phyloP scores from a whole-genome alignment of 2,113 vertebrate genomes.

The Polypterus bichir region DNA sequence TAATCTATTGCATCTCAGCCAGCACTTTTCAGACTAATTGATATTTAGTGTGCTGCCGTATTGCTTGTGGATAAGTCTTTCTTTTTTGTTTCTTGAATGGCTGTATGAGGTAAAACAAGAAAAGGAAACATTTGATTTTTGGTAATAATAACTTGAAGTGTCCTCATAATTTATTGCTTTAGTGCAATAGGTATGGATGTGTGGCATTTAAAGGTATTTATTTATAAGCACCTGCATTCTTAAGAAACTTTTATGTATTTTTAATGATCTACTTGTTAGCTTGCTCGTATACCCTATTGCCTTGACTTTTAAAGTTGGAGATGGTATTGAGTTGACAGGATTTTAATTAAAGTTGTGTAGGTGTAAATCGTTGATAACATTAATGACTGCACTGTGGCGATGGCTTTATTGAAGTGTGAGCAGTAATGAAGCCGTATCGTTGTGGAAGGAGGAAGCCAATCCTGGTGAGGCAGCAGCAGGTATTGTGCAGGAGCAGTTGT shows the following conservation, averaged over 20 bases:
- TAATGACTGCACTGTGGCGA: not conserved
- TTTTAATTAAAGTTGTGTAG: not conserved
- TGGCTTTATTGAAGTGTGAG: too few relatives aligned
- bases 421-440: too few relatives aligned
- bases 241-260: not conserved
- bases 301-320: not conserved
- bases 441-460: too few relatives aligned
- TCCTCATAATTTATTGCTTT: too few relatives aligned
- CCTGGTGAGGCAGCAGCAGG: too few relatives aligned
- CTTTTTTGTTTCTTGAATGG: too few relatives aligned
- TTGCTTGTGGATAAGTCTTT: too few relatives aligned
- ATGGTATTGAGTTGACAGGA: not conserved
- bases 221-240: not conserved
- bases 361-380: not conserved
- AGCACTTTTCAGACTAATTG: too few relatives aligned
- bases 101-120: not conserved
- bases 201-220: not conserved
- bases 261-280: not conserved
- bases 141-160: too few relatives aligned
- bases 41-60: too few relatives aligned
- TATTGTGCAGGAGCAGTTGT: too few relatives aligned
- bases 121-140: not conserved
- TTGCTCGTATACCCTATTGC: not conserved
- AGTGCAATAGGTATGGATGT: not conserved
- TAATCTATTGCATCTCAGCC: too few relatives aligned